Evolutionary conservation across 2,797 vertebrate genomes (phyloP).

Genomic region (Morus bassanus): DNA sequence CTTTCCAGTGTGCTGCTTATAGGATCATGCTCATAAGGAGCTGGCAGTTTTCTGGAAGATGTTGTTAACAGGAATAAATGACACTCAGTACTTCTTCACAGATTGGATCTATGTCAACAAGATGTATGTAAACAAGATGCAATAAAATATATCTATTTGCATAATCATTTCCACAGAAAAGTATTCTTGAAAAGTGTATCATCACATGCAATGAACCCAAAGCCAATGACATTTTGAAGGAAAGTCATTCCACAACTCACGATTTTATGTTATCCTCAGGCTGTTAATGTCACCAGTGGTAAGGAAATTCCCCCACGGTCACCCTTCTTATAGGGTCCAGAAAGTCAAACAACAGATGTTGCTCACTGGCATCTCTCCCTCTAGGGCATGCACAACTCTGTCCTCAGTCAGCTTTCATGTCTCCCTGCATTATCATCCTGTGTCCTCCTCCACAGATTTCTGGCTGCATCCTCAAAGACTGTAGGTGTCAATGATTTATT

Average conservation of each 20-base stretch:
- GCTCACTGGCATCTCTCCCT: neutral
- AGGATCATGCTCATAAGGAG: neutral
- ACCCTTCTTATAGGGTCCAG: neutral
- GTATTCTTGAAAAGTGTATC: neutral
- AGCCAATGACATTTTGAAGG: fast-evolving
- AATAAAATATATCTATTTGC: neutral
- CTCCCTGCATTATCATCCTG: neutral
- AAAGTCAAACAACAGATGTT: neutral
- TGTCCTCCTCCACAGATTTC: neutral
- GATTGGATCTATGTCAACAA: neutral
- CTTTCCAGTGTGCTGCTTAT: neutral
- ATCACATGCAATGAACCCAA: neutral
- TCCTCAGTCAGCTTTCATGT: neutral
- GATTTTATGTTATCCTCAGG: neutral
- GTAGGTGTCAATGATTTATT: neutral
- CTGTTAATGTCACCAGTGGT: neutral
- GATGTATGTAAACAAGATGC: neutral
- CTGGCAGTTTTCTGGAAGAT: neutral
- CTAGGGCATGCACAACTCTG: neutral
- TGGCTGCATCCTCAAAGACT: neutral
- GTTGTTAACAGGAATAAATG: neutral
- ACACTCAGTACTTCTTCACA: neutral
- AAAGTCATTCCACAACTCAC: neutral
- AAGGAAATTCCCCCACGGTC: neutral
- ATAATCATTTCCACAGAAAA: neutral